phyloP scores from a whole-genome alignment of 2,888 invertebrate species.

The Argyresthia goedartella region DNA sequence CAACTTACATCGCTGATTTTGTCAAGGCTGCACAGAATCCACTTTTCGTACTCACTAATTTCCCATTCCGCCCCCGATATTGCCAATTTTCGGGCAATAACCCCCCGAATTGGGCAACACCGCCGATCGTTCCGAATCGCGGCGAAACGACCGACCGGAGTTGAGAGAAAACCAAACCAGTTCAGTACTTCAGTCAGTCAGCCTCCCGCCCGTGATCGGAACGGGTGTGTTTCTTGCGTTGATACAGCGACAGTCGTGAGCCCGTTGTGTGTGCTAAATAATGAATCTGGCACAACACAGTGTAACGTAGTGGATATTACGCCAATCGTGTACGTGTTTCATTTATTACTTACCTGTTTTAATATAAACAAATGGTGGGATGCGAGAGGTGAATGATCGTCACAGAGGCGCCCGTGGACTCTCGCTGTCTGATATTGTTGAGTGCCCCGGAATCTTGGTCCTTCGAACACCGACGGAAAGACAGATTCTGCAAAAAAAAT shows the following conservation, averaged over 20 bases:
- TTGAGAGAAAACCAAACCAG: conserved; percentile 30
- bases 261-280: conserved; percentile 33
- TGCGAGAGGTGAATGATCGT: conserved; percentile 68
- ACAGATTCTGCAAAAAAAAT: conserved; percentile 21
- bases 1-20: too few species aligned
- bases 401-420: conserved; percentile 58
- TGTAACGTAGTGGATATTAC: conserved; percentile 51
- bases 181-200: conserved; percentile 24
- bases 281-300: conserved; percentile 48
- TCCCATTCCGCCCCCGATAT: too few species aligned
- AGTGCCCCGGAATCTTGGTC: conserved; percentile 68
- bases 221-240: conserved; percentile 34
- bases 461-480: conserved; percentile 61
- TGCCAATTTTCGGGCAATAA: conserved; percentile 28
- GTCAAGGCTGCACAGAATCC: too few species aligned
- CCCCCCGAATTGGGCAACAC: conserved; percentile 34
- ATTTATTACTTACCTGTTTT: conserved; percentile 18
- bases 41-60: too few species aligned
- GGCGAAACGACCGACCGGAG: conserved; percentile 23
- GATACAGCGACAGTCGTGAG: conserved; percentile 41
- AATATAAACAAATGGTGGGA: conserved; percentile 37
- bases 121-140: conserved; percentile 32
- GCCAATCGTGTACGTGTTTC: conserved; percentile 34
- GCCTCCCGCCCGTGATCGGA: conserved; percentile 59
- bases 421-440: conserved; percentile 67